phyloP scores from a whole-genome alignment of 2,888 invertebrate genomes.

The Theretra japonica region DNA sequence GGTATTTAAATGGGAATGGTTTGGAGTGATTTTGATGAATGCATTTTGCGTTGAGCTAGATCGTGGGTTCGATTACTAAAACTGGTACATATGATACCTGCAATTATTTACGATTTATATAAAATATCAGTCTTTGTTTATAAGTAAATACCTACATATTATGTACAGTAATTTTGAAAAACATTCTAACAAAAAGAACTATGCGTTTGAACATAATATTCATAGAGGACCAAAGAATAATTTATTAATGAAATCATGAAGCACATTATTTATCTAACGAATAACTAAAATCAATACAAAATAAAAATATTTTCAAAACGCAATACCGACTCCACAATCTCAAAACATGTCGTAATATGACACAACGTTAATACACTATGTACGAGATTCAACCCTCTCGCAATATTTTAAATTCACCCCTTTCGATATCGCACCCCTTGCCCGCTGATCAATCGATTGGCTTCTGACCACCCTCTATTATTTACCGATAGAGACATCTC shows the following conservation, averaged over 20 bases:
- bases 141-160: no score
- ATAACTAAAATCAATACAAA: background rate
- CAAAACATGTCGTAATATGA: slow-evolving; percentile 18
- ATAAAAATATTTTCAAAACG: background rate
- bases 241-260: background rate
- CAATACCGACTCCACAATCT: background rate
- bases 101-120: no score
- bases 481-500: slow-evolving; percentile 62
- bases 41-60: background rate
- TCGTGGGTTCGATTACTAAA: no score
- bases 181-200: no score
- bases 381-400: slow-evolving; percentile 55
- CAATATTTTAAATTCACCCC: slow-evolving; percentile 79
- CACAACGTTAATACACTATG: slow-evolving; percentile 22
- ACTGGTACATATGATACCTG: no score
- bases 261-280: background rate
- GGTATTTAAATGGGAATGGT: background rate
- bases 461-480: slow-evolving; percentile 73
- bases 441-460: slow-evolving; percentile 73
- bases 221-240: no score
- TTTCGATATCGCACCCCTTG: slow-evolving; percentile 63
- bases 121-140: no score
- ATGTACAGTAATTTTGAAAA: no score
- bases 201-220: no score
- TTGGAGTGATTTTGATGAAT: background rate